Evolutionary conservation across 2,888 invertebrate genomes (phyloP).

Genomic region (Ophion slaviceki): DNA sequence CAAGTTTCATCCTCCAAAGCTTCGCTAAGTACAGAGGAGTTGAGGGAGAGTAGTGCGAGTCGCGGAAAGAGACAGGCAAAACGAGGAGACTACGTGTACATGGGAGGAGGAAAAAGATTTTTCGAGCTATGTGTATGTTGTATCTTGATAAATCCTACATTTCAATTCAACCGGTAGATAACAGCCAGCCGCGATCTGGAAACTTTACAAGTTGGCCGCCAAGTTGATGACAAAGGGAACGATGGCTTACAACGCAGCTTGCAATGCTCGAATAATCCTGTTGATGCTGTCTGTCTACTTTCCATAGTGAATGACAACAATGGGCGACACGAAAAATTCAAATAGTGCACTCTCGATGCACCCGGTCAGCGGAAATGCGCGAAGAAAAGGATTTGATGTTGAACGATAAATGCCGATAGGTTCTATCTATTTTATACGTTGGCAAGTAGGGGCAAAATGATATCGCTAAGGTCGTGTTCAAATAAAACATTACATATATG

Average conservation of each 20-base stretch:
- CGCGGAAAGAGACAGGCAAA: slow-evolving; percentile 31
- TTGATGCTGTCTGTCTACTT: neutral
- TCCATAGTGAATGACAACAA: slow-evolving; percentile 33
- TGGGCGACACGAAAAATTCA: neutral
- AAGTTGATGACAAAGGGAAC: slow-evolving; percentile 53
- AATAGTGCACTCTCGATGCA: no score
- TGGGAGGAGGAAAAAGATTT: slow-evolving; percentile 17
- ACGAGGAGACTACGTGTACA: slow-evolving; percentile 13
- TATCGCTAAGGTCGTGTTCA: no score
- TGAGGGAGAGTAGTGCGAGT: slow-evolving; percentile 20
- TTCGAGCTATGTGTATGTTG: slow-evolving; percentile 23
- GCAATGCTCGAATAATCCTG: neutral
- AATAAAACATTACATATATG: no score
- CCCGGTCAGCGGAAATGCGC: no score
- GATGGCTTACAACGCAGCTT: slow-evolving; percentile 1
- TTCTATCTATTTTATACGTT: no score
- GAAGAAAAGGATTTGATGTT: no score
- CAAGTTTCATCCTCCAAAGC: slow-evolving; percentile 57
- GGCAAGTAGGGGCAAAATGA: no score
- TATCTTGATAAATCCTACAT: slow-evolving; percentile 44
- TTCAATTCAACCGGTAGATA: slow-evolving; percentile 5
- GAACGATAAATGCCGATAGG: no score
- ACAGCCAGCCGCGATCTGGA: slow-evolving; percentile 16
- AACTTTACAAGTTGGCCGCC: slow-evolving; percentile 53
- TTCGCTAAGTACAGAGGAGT: slow-evolving; percentile 59